Evolutionary conservation across 2,888 invertebrate genomes (phyloP), one percentile per base, ranked within the genome.

Genomic region (Mesochorus sp.): DNA sequence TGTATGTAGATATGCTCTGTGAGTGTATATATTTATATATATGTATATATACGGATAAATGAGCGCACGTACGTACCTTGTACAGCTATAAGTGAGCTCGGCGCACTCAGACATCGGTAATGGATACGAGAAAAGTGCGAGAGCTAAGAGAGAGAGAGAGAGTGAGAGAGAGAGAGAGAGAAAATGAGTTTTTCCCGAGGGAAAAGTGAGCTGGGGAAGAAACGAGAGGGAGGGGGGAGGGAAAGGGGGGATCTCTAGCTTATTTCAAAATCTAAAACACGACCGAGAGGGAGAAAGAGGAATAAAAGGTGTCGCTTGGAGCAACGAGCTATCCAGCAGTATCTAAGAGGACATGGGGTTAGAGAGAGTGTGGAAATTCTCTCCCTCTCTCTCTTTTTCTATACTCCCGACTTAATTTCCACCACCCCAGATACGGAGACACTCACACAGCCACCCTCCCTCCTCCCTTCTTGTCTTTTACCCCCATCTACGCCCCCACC

Each of bases 211-310:
- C n/a, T n/a, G n/a, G n/a, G n/a, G n/a, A n/a, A n/a, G n/a, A n/a
- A n/a, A 24, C 34, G 26, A 55, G 44, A 37, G 75, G 64, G 70
- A 70, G 68, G 44, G 42, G 19, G n/a, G 10, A 62, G 19, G 71
- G 55, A 49, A 34, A 5, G 17, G 42, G 74, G 57, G 66, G 62
- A 70, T 55, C 70, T 72, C 76, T 72, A 84, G 86, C 85, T 88
- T 87, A 89, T 89, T 89, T 87, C 84, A 85, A 87, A 89, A 88
- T 89, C 88, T 85, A 84, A 85, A 85, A 85, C 83, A 84, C 82
- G 82, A 83, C 76, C 61, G 64, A 59, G 74, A 80, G 42, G 77
- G 53, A 31, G 80, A 82, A 78, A 70, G 81, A 83, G 82, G 81
- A 83, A 82, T 81, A 80, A 82, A 82, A 88, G 85, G 87, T 88